A percentile compares a stretch with the other conserved stretches of the same genome.
These are phyloP conservation scores for Rhodinocichla rosea DNA, from an alignment of 2,113 vertebrate genomes.

Conservation along the genomic window DNA sequence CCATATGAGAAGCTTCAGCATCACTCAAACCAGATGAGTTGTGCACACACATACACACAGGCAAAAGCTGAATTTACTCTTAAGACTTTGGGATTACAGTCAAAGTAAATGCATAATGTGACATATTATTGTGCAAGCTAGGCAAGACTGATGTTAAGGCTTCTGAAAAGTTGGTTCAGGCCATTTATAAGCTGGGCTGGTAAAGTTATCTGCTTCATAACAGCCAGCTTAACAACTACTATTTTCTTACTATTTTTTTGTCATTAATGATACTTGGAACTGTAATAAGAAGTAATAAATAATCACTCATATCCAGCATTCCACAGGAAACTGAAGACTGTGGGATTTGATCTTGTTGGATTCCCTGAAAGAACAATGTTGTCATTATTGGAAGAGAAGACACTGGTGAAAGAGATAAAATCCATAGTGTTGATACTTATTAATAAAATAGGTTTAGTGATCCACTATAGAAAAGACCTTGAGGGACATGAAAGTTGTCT, in stretches of 20 bases:
- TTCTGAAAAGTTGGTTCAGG: slow-evolving; percentile 58
- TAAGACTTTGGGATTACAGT: slow-evolving; percentile 40
- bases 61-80: background rate
- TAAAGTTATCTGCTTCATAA: slow-evolving; percentile 63
- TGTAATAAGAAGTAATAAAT: background rate
- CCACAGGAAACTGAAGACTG: background rate
- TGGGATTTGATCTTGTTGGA: background rate
- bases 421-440: background rate
- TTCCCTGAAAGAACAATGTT: background rate
- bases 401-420: background rate
- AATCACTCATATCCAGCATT: background rate
- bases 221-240: background rate
- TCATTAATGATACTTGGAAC: background rate
- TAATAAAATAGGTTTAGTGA: background rate
- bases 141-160: slow-evolving; percentile 58
- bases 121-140: slow-evolving; percentile 37
- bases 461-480: background rate
- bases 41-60: background rate
- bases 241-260: slow-evolving; percentile 22
- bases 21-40: background rate
- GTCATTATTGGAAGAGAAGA: background rate
- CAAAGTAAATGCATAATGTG: slow-evolving; percentile 48
- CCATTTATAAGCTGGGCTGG: slow-evolving; percentile 45
- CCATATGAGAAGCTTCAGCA: background rate
- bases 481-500: background rate